Percentiles rank a stretch among this genome's conserved stretches.
Evolutionary conservation across 2,113 vertebrate species (phyloP).

Genomic region (Pseudopodoces humilis): DNA sequence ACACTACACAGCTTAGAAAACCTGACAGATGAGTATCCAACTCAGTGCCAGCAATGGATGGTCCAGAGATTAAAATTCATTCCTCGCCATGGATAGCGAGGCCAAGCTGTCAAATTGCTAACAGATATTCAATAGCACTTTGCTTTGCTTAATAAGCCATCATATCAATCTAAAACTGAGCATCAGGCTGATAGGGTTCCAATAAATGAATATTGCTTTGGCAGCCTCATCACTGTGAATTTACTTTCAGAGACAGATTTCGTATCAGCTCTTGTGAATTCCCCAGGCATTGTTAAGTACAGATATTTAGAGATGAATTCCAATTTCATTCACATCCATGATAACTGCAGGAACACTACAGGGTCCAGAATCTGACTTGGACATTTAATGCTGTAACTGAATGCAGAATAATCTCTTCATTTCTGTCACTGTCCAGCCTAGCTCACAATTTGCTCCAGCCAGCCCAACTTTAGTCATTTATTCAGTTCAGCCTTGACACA

Average conservation of each 20-base stretch:
- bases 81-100: not conserved
- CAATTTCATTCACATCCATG: conserved; percentile 6
- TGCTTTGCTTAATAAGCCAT: conserved; percentile 58
- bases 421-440: not conserved
- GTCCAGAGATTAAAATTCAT: conserved; percentile 46
- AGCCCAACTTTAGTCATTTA: not conserved
- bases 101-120: conserved; percentile 34
- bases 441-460: not conserved
- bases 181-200: conserved; percentile 25
- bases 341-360: not conserved
- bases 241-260: conserved; percentile 30
- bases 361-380: not conserved
- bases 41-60: not conserved
- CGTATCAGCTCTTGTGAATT: conserved; percentile 13
- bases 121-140: conserved; percentile 49
- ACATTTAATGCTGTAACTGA: not conserved
- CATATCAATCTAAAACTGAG: conserved; percentile 44
- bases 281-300: conserved; percentile 3
- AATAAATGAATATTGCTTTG: conserved; percentile 54
- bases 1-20: not conserved
- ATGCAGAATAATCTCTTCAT: not conserved
- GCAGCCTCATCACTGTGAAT: conserved; percentile 8
- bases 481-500: not conserved
- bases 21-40: not conserved
- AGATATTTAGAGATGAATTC: conserved; percentile 26